These are phyloP conservation scores for Leptarthrus brevirostris DNA, from an alignment of 2,888 invertebrate species.

Conservation along the genomic window DNA sequence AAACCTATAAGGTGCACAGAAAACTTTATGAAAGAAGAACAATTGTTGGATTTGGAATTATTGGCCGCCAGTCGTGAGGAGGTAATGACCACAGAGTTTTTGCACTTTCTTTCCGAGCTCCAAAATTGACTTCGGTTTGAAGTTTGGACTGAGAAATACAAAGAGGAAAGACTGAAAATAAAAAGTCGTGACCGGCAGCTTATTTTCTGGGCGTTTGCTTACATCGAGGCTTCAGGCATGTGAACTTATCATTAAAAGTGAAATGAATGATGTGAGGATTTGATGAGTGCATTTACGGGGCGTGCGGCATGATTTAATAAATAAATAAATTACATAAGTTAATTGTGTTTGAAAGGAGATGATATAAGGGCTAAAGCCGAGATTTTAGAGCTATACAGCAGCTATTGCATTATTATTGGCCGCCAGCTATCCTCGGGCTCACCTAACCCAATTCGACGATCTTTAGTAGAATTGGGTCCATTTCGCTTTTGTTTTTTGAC, in stretches of 20 bases:
- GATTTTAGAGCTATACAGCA: no score
- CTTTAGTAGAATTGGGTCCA: background rate
- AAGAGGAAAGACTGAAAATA: background rate
- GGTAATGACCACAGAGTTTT: background rate
- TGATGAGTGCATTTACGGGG: conserved; percentile 15
- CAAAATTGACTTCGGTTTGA: background rate
- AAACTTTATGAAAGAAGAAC: no score
- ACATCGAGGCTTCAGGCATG: conserved; percentile 2
- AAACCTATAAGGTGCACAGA: no score
- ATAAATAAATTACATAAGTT: conserved; percentile 41
- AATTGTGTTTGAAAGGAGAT: conserved; percentile 8
- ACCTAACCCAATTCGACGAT: background rate
- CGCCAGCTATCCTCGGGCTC: conserved; percentile 26
- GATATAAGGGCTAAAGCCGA: no score
- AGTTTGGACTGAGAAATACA: conserved; percentile 1
- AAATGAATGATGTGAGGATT: conserved; percentile 6
- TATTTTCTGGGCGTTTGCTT: background rate
- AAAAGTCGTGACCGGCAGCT: no score
- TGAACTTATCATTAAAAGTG: conserved; percentile 16
- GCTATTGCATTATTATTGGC: conserved; percentile 28
- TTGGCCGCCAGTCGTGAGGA: no score
- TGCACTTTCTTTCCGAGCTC: background rate
- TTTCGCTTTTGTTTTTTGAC: conserved; percentile 34
- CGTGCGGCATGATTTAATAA: conserved; percentile 35
- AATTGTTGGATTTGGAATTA: no score